These are phyloP conservation scores for Acropternis orthonyx DNA, from an alignment of 2,797 vertebrate species.

Conservation along the genomic window DNA sequence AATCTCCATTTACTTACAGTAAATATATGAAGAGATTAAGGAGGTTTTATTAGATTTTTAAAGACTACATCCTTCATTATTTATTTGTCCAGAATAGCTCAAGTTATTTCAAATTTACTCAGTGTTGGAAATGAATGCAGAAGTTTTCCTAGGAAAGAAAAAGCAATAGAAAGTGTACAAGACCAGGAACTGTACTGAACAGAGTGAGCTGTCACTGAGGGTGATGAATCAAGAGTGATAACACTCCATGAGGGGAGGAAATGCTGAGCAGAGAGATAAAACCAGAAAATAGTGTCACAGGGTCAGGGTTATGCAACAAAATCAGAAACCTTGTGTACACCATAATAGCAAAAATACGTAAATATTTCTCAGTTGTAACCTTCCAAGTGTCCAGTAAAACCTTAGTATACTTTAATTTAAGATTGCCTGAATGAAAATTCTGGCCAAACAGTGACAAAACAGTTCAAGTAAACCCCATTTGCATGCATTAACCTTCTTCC, in stretches of 20 bases:
- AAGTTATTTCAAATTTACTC: neutral
- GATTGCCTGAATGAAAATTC: neutral
- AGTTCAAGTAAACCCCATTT: neutral
- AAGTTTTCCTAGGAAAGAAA: slow-evolving; percentile 8
- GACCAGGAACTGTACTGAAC: neutral
- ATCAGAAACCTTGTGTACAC: neutral
- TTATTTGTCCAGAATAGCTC: neutral
- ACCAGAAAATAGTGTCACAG: neutral
- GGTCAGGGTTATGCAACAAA: slow-evolving; percentile 25
- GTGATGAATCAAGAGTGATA: neutral
- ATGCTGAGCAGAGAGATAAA: slow-evolving; percentile 20
- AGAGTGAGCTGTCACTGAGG: neutral
- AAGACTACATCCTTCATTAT: neutral
- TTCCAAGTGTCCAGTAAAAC: neutral
- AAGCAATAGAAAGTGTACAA: neutral
- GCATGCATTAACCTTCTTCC: neutral
- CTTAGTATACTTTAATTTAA: neutral
- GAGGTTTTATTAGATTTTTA: slow-evolving; percentile 1
- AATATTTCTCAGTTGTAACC: neutral
- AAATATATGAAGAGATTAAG: slow-evolving; percentile 16
- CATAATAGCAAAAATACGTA: neutral
- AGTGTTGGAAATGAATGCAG: neutral
- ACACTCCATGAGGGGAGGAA: neutral
- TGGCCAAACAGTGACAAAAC: neutral
- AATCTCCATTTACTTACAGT: slow-evolving; percentile 1